These are phyloP conservation scores for Dexiosoma caninum DNA, from an alignment of 2,888 invertebrate genomes.

Conservation along the genomic window DNA sequence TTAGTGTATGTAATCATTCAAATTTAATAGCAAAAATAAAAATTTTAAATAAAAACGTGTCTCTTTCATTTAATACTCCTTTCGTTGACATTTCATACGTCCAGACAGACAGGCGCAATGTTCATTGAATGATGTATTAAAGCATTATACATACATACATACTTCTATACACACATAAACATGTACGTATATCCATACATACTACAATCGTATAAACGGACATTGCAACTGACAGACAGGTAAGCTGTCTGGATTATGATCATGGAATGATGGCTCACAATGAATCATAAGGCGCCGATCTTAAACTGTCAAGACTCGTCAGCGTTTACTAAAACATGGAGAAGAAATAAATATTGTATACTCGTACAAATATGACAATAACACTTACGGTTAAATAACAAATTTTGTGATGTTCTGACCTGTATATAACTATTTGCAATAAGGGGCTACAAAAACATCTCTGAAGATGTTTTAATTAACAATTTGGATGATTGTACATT, in stretches of 20 bases:
- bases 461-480: too few relatives aligned
- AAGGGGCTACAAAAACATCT: too few relatives aligned
- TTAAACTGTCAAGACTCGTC: conserved; percentile 32
- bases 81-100: not conserved
- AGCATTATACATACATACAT: not conserved
- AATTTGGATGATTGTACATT: too few relatives aligned
- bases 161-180: not conserved
- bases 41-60: not conserved
- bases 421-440: too few relatives aligned
- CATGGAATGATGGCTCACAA: conserved; percentile 10
- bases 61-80: not conserved
- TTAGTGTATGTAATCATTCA: not conserved
- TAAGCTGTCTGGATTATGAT: conserved; percentile 3
- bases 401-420: too few relatives aligned
- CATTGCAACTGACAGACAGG: conserved; percentile 18
- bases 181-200: not conserved
- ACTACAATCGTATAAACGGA: conserved; percentile 16
- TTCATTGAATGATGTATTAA: conserved; percentile 10
- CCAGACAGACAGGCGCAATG: not conserved
- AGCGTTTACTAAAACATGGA: conserved; percentile 6
- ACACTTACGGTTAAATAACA: conserved; percentile 3
- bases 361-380: conserved; percentile 20
- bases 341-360: not conserved
- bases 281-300: conserved; percentile 38
- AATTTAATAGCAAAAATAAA: too few relatives aligned